Evolutionary conservation across 2,888 invertebrate genomes (phyloP), one percentile per base, ranked within the genome.

Genomic region (Brachylomia viminalis): DNA sequence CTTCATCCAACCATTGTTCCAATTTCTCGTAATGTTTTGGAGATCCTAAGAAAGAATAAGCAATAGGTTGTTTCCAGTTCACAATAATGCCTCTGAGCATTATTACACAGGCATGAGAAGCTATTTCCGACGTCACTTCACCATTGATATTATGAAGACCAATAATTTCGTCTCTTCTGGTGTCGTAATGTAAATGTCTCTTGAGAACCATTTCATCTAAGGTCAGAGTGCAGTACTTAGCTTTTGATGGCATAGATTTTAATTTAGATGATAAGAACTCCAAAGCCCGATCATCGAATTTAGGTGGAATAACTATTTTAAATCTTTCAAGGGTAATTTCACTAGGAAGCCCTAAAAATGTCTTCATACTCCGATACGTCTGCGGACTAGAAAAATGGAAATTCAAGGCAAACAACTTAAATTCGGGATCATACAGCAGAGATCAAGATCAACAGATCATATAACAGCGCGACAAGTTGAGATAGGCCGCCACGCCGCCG

Each of bases 101-200:
- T 72, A 88, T 82, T 23, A 77, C 77, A 72, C 33, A 75, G 23
- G 72, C 77, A 70, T 81, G 27, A 17, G 61, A 58, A 66, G 78
- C 78, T 54, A 67, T 66, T 75, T 78, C 75, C 15, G 49, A 70
- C 47, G 86, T 72, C 27, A 85, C 76, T 68, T 68, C 67, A 23
- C 88, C 88, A 77, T 88, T 87, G 0, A 90, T 79, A 75, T 87
- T 87, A 71, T 89, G 87, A 54, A 88, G 68, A 17, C 88, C 88
- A 65, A 87, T 83, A 5, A 89, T 72, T 76, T 87, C 85, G 58
- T 87, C 89, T 13, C 52, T 80, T 77, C 69, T 85, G 2, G 75
- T 83, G 38, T 87, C 79, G 56, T 88, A 88, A 69, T 82, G 73
- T 52, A 89, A 84, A 52, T 87, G 75, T 59, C 87, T 52, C 71